These are phyloP conservation scores for Pelecanoides urinatrix DNA, from an alignment of 2,113 vertebrate genomes.

Conservation along the genomic window DNA sequence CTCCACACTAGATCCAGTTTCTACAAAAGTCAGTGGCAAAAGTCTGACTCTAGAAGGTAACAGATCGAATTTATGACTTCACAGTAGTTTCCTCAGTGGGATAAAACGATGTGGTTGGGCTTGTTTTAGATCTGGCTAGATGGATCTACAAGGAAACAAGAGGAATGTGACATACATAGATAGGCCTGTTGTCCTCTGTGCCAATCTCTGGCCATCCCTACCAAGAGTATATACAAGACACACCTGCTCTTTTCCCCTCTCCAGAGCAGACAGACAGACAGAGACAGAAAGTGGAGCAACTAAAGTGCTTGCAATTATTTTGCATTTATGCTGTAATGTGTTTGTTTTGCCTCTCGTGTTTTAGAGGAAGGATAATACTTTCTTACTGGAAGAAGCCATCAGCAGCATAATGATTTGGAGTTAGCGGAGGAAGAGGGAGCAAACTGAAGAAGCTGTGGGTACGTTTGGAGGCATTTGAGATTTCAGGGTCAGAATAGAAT, in stretches of 20 bases:
- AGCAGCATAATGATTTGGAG: background rate
- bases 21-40: background rate
- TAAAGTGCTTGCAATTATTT: background rate
- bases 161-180: background rate
- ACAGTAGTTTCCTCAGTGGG: background rate
- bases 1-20: background rate
- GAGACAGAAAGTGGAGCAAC: background rate
- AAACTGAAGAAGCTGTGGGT: background rate
- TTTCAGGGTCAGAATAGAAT: background rate
- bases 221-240: background rate
- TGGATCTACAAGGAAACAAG: background rate
- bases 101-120: background rate
- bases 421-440: background rate
- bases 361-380: background rate
- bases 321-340: background rate
- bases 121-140: background rate
- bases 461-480: background rate
- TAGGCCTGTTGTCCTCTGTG: background rate
- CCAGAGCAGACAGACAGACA: background rate
- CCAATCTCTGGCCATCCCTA: rapidly evolving
- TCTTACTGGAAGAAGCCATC: background rate
- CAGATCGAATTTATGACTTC: background rate
- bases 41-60: background rate
- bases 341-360: background rate
- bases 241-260: background rate